Evolutionary conservation across 2,888 invertebrate genomes (phyloP).

Genomic region (Pyrrhopygopsis socrates): DNA sequence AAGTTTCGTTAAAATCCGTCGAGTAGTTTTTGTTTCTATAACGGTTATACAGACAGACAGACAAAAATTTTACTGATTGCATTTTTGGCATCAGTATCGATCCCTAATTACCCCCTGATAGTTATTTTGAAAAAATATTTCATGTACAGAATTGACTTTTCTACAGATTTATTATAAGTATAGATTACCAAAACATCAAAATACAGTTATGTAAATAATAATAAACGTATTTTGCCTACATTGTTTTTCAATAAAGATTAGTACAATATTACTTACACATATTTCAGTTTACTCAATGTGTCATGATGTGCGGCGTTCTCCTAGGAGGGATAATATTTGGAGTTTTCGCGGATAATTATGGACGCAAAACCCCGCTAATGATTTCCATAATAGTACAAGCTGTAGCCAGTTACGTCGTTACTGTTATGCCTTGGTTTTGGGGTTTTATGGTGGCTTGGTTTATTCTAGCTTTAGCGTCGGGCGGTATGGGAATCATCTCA

Average conservation of each 20-base stretch:
- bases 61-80: too few relatives aligned
- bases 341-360: slow-evolving; percentile 95
- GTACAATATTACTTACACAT: too few relatives aligned
- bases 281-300: slow-evolving; percentile 94
- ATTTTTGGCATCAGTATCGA: too few relatives aligned
- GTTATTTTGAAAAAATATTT: too few relatives aligned
- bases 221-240: background rate
- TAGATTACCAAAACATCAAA: too few relatives aligned
- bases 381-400: slow-evolving; percentile 95
- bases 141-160: too few relatives aligned
- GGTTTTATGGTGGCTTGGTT: slow-evolving; percentile 95
- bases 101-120: too few relatives aligned
- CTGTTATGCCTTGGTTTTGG: slow-evolving; percentile 94
- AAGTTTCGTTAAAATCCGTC: too few relatives aligned
- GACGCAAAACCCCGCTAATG: slow-evolving; percentile 95
- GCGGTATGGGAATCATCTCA: slow-evolving; percentile 96
- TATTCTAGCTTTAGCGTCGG: slow-evolving; percentile 95
- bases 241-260: background rate
- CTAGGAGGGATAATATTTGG: slow-evolving; percentile 96
- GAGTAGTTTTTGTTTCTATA: too few relatives aligned
- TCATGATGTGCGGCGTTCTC: slow-evolving; percentile 96
- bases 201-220: too few relatives aligned
- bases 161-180: too few relatives aligned
- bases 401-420: slow-evolving; percentile 93
- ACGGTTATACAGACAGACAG: too few relatives aligned